These are phyloP conservation scores for Mohoua ochrocephala DNA, from an alignment of 2,113 vertebrate genomes.

Conservation along the genomic window DNA sequence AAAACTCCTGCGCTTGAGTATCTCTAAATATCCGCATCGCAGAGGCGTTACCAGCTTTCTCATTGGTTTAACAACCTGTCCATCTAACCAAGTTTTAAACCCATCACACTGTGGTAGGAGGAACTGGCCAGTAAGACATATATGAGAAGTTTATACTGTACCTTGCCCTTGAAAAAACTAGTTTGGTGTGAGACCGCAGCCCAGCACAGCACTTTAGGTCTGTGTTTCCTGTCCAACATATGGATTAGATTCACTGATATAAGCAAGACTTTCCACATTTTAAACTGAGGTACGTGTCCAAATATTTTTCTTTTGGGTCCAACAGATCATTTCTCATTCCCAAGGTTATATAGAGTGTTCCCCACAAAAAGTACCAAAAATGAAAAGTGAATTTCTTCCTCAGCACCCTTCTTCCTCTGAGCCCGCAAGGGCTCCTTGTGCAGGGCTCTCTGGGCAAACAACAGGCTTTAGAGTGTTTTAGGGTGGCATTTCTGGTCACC, in stretches of 20 bases:
- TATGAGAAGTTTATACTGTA: not conserved
- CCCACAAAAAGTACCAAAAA: not conserved
- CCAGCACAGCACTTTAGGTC: not conserved
- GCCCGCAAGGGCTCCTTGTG: accelerated
- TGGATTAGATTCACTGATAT: not conserved
- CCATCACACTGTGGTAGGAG: not conserved
- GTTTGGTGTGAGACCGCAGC: not conserved
- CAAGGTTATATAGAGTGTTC: not conserved
- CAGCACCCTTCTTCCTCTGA: not conserved
- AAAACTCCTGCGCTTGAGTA: too few species aligned
- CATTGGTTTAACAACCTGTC: too few species aligned
- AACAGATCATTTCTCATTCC: not conserved
- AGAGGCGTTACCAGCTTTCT: too few species aligned
- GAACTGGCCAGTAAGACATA: not conserved
- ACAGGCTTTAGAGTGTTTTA: not conserved
- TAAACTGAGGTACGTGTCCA: not conserved
- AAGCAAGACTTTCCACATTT: not conserved
- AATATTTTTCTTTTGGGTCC: not conserved
- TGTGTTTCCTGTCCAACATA: not conserved
- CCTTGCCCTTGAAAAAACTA: not conserved
- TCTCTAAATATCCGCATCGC: too few species aligned
- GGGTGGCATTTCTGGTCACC: not conserved
- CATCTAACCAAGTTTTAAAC: too few species aligned
- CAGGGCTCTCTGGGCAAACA: not conserved
- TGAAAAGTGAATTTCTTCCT: not conserved